These are phyloP conservation scores for Caenorhabditis angaria DNA, from an alignment of 2,888 invertebrate genomes.

Conservation along the genomic window DNA sequence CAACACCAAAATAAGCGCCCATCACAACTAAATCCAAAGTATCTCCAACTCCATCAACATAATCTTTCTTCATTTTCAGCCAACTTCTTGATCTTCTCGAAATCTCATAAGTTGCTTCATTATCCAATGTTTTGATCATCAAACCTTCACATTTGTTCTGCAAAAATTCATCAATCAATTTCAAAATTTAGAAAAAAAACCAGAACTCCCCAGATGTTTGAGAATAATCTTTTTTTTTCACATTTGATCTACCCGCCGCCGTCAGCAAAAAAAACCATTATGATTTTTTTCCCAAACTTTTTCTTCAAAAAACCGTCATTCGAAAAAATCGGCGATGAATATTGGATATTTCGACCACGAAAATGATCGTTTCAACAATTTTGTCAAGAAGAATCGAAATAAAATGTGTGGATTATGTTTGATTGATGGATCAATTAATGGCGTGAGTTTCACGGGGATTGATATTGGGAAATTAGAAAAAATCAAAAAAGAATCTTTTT, in stretches of 20 bases:
- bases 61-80: slow-evolving; percentile 84
- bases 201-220: background rate
- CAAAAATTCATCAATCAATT: slow-evolving; percentile 32
- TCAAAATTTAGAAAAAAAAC: background rate
- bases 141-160: slow-evolving; percentile 94
- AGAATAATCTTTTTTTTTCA: background rate
- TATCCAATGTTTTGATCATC: slow-evolving; percentile 93
- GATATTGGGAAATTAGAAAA: no score
- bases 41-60: slow-evolving; percentile 93
- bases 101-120: slow-evolving; percentile 93
- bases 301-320: background rate
- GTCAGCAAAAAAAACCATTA: background rate
- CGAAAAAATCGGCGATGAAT: background rate
- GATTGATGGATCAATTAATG: background rate
- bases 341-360: background rate
- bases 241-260: background rate
- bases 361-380: background rate
- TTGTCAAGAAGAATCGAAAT: background rate
- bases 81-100: slow-evolving; percentile 92
- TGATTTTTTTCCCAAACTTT: background rate
- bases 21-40: slow-evolving; percentile 93
- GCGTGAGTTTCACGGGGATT: no score
- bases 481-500: no score
- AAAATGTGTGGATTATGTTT: background rate
- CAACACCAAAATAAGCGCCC: slow-evolving; percentile 84